phyloP scores from a whole-genome alignment of 2,797 vertebrate species.

The Coregonus ussuriensis region DNA sequence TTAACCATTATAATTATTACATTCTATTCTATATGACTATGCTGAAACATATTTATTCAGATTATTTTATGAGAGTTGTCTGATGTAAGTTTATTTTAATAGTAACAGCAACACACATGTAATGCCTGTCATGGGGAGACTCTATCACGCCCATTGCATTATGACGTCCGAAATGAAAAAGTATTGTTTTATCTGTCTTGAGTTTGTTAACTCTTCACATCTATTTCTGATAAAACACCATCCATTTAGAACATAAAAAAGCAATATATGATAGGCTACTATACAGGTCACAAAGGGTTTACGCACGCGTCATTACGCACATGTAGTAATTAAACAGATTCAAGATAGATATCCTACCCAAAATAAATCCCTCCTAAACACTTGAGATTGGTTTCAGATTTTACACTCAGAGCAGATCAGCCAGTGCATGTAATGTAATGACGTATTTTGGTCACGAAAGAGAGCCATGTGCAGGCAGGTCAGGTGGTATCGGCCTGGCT shows the following conservation, averaged over 20 bases:
- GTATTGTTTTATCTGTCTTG: slow-evolving; percentile 21
- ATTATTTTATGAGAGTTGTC: slow-evolving; percentile 7
- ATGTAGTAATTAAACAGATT: background rate
- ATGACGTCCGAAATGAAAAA: slow-evolving; percentile 43
- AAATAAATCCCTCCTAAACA: background rate
- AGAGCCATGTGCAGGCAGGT: slow-evolving; percentile 32
- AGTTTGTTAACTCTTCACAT: slow-evolving; percentile 18
- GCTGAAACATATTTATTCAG: background rate
- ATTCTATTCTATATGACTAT: background rate
- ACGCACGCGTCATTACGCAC: background rate
- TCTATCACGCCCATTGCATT: slow-evolving; percentile 32
- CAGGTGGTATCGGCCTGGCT: background rate
- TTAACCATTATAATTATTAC: background rate
- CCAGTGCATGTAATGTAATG: slow-evolving; percentile 26
- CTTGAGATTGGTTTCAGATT: no score
- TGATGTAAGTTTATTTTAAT: slow-evolving; percentile 21
- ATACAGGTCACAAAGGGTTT: background rate
- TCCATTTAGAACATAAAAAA: no score
- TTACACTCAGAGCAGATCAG: background rate
- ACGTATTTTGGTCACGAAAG: slow-evolving; percentile 42
- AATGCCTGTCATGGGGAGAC: slow-evolving; percentile 19
- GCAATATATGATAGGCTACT: background rate
- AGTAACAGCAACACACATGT: slow-evolving; percentile 23
- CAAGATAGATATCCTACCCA: background rate
- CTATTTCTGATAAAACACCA: background rate